Conservation (phyloP, 2,888 invertebrate species). For the Coremacera marginata region DNA sequence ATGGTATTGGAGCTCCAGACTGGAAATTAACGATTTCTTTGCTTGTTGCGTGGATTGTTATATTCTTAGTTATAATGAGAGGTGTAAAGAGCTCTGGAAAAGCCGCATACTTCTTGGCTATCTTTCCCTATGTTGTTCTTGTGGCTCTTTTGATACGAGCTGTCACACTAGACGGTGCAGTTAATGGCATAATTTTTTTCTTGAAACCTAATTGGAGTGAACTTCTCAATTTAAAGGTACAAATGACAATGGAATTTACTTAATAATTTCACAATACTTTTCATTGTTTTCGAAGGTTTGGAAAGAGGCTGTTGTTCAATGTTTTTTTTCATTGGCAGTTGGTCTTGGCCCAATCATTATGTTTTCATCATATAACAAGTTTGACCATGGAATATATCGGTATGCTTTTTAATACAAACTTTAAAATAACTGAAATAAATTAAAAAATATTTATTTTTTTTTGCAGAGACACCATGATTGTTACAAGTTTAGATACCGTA, state of each 20-base stretch:
- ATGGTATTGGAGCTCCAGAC: slow-evolving; percentile 72
- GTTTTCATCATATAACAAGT: slow-evolving; percentile 83
- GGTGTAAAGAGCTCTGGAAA: slow-evolving; percentile 86
- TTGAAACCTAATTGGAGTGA: slow-evolving; percentile 82
- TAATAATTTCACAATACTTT: neutral
- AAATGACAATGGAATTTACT: neutral
- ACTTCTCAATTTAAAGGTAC: slow-evolving; percentile 48
- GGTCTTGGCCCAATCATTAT: slow-evolving; percentile 82
- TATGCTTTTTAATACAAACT: neutral
- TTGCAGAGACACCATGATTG: slow-evolving; percentile 78
- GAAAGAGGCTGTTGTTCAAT: slow-evolving; percentile 84
- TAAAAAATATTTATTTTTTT: neutral
- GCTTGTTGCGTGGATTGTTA: slow-evolving; percentile 76
- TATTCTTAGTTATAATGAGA: slow-evolving; percentile 78
- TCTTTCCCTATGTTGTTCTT: slow-evolving; percentile 86
- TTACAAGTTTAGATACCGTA: slow-evolving; percentile 83
- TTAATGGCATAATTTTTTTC: slow-evolving; percentile 82
- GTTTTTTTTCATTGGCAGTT: slow-evolving; percentile 83
- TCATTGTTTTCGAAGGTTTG: slow-evolving; percentile 72
- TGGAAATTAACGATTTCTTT: slow-evolving; percentile 79
- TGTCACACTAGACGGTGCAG: slow-evolving; percentile 77
- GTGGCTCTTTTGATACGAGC: slow-evolving; percentile 79
- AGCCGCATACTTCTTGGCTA: slow-evolving; percentile 89
- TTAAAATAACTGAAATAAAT: neutral
- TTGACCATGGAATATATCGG: slow-evolving; percentile 74